Evolutionary conservation across 1,140 invertebrate species (phyloP).

Genomic region (Drosophila nebulosa): DNA sequence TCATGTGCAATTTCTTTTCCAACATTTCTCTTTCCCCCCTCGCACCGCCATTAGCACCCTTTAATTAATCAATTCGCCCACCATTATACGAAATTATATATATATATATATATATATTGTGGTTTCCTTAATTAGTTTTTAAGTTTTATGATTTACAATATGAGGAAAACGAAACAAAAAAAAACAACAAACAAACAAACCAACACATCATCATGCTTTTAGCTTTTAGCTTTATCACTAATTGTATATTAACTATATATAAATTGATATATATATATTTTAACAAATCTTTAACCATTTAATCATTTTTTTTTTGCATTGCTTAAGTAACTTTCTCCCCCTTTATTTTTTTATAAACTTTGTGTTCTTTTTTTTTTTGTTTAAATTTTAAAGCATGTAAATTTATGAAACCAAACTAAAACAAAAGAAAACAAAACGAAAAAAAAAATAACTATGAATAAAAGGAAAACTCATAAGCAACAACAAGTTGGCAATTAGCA

Average conservation of each 20-base stretch:
- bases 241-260: slow-evolving; percentile 40
- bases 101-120: slow-evolving; percentile 39
- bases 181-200: neutral
- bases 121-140: slow-evolving; percentile 72
- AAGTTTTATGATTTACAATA: slow-evolving; percentile 42
- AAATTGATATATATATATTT: slow-evolving; percentile 27
- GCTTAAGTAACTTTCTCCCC: slow-evolving; percentile 21
- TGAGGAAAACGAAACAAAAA: neutral
- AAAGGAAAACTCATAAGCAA: slow-evolving; percentile 6
- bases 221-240: slow-evolving; percentile 8
- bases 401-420: slow-evolving; percentile 15
- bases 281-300: slow-evolving; percentile 34
- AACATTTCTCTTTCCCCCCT: neutral
- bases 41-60: slow-evolving; percentile 1
- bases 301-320: slow-evolving; percentile 47
- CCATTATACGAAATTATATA: neutral
- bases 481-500: slow-evolving; percentile 5
- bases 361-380: slow-evolving; percentile 7
- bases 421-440: slow-evolving; percentile 28
- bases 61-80: slow-evolving; percentile 6
- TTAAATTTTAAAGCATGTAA: slow-evolving; percentile 24
- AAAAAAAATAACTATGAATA: slow-evolving; percentile 5
- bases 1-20: slow-evolving; percentile 48
- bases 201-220: slow-evolving; percentile 13
- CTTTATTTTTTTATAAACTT: slow-evolving; percentile 26